These are phyloP conservation scores for Trichoplusia ni DNA, from an alignment of 1,140 invertebrate genomes.

Conservation along the genomic window DNA sequence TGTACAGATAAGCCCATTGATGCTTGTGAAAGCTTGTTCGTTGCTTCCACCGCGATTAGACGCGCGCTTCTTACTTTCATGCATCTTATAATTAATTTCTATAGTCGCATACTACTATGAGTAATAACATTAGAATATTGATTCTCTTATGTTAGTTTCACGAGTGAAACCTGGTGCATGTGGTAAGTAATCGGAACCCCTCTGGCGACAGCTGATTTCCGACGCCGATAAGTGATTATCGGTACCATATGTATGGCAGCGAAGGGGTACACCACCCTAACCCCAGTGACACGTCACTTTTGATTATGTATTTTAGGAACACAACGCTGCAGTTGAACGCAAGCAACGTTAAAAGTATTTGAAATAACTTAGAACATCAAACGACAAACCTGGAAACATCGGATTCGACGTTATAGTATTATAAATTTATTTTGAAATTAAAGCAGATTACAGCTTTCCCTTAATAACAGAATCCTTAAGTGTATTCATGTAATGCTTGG, in stretches of 20 bases:
- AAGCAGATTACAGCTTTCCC: too few species aligned
- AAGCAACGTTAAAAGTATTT: too few species aligned
- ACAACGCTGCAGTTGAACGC: not conserved
- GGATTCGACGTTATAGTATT: too few species aligned
- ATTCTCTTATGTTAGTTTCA: constrained; percentile 17
- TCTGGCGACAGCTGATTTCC: constrained; percentile 71
- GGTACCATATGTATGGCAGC: constrained; percentile 57
- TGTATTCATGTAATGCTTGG: not conserved
- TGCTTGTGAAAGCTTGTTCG: constrained; percentile 26
- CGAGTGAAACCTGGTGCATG: constrained; percentile 45
- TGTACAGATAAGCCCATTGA: constrained; percentile 22
- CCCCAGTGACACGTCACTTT: constrained; percentile 26
- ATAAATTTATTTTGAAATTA: too few species aligned
- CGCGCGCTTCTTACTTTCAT: constrained; percentile 10
- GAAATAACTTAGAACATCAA: too few species aligned
- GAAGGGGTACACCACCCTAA: constrained; percentile 38
- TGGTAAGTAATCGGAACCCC: constrained; percentile 57
- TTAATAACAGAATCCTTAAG: constrained; percentile 13
- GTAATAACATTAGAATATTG: not conserved
- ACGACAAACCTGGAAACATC: too few species aligned
- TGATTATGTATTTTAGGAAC: constrained; percentile 1
- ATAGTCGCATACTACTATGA: not conserved
- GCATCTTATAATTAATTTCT: constrained; percentile 1
- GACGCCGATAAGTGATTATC: constrained; percentile 61
- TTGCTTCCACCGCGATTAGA: constrained; percentile 11